Percentiles rank a stretch among this genome's conserved stretches.
Evolutionary conservation across 2,797 vertebrate genomes (phyloP).

Genomic region (Scleropages formosus): DNA sequence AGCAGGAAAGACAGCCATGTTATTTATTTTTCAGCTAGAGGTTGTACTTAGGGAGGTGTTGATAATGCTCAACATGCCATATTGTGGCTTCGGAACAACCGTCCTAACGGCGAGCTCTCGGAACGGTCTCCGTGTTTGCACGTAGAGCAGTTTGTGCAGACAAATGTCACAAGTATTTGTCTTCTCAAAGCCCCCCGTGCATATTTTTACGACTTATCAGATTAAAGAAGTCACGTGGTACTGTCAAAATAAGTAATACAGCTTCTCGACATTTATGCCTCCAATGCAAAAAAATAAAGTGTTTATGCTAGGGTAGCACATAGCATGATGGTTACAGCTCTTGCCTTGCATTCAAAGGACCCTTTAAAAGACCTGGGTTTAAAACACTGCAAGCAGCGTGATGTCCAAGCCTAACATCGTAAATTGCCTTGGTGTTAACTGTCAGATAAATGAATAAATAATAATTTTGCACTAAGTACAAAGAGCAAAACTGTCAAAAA

Average conservation of each 20-base stretch:
- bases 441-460: no score
- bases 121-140: slow-evolving; percentile 40
- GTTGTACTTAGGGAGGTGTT: slow-evolving; percentile 65
- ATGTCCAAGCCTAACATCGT: no score
- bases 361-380: no score
- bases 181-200: slow-evolving; percentile 52
- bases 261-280: slow-evolving; percentile 67
- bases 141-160: slow-evolving; percentile 55
- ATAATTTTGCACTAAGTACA: slow-evolving; percentile 3
- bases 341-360: no score
- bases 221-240: slow-evolving; percentile 62
- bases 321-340: no score
- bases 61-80: slow-evolving; percentile 57
- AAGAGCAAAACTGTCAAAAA: background rate
- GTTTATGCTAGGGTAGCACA: no score
- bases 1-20: slow-evolving; percentile 71
- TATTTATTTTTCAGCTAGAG: slow-evolving; percentile 70
- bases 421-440: no score
- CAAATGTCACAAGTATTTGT: slow-evolving; percentile 54
- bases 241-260: slow-evolving; percentile 68
- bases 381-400: no score
- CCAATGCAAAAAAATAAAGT: slow-evolving; percentile 26
- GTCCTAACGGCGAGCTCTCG: slow-evolving; percentile 34
- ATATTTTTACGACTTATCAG: slow-evolving; percentile 66
- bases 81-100: slow-evolving; percentile 43